Evolutionary conservation across 2,888 invertebrate genomes (phyloP).

Genomic region (Ischnura elegans): DNA sequence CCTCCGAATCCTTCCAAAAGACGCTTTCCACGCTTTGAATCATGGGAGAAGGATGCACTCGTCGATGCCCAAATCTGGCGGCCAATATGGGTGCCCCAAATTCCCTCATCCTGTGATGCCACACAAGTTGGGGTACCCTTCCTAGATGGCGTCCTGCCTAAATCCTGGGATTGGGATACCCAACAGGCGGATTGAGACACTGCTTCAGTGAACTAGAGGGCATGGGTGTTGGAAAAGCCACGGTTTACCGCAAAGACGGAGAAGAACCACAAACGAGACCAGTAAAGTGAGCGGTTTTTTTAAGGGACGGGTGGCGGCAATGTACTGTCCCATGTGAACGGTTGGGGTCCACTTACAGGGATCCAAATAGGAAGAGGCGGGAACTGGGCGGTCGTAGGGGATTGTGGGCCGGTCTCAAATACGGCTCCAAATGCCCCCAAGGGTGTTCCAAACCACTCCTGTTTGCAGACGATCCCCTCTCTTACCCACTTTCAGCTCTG

Average conservation of each 20-base stretch:
- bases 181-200: too few relatives aligned
- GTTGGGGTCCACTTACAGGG: neutral
- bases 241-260: neutral
- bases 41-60: too few relatives aligned
- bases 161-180: too few relatives aligned
- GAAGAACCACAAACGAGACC: conserved; percentile 17
- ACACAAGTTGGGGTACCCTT: too few relatives aligned
- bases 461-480: neutral
- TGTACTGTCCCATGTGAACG: neutral
- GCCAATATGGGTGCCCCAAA: too few relatives aligned
- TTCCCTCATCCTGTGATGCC: too few relatives aligned
- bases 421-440: conserved; percentile 49
- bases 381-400: neutral
- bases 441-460: conserved; percentile 4
- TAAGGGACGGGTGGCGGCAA: neutral
- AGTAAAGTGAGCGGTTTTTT: neutral
- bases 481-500: neutral
- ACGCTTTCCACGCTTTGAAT: too few relatives aligned
- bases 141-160: too few relatives aligned
- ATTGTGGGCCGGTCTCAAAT: conserved; percentile 15
- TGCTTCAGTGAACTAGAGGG: neutral
- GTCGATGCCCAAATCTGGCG: too few relatives aligned
- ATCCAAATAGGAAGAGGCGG: neutral
- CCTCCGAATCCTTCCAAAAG: too few relatives aligned
- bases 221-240: neutral